Evolutionary conservation across 2,113 vertebrate species (phyloP), one percentile per base, ranked within the genome.

Genomic region (Lagopus leucura): DNA sequence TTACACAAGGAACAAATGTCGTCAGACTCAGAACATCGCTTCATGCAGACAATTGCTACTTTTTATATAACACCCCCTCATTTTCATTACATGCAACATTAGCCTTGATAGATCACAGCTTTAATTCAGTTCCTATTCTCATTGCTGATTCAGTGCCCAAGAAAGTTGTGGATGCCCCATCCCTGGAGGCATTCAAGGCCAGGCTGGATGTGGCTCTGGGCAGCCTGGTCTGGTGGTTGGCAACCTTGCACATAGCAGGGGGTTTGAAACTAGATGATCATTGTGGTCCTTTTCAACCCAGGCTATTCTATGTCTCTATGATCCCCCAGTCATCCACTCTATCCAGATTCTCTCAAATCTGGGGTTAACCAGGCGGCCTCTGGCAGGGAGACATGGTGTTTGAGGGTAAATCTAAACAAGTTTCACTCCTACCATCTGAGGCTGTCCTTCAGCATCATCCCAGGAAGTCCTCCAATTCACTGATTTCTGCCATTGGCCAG

Each of bases 301-400:
- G 22, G 22, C 48, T 2, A 50, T 50, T 50, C 22, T 50, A 50
- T 50, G 48, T 12, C 7, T 50, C 48, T 22, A 24, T 50, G 48
- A 50, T 43, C 11, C 13, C 11, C 7, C 6, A 4, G 6, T 42
- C 40, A 61, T 7, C 58, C 61, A 48, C 1, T 0, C 14, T 55
- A 43, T 11, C 11, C 63, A 45, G 17, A 40, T 24, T 42, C 43
- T 65, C 47, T 28, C 6, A 4, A 58, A 67, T 32, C 32, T 60
- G 32, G 45, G 21, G 19, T 7, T 63, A 76, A 58, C 11, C 8
- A 40, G 58, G 40, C 6, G 57, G 34, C 20, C 30, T 6, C 5
- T 64, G 50, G 43, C 19, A 17, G 11, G 20, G 21, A 47, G 76
- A 61, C 11, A 36, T 57, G 30, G 6, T 72, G 38, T 66, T 76